Percentiles rank a stretch among this genome's conserved stretches.
Evolutionary conservation across 2,888 invertebrate species (phyloP).

Genomic region (Helleia helle): DNA sequence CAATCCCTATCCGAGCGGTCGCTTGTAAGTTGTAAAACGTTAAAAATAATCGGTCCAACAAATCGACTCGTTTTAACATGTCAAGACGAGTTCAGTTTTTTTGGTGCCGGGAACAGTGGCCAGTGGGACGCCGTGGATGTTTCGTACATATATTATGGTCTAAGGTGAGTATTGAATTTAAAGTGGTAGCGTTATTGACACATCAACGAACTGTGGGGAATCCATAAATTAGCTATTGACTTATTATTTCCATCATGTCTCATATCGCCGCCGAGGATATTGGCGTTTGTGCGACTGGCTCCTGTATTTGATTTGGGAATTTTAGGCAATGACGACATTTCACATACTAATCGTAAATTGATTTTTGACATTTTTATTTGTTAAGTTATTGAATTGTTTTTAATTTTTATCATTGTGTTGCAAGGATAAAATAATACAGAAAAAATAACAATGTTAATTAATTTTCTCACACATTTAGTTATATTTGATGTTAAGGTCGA

Average conservation of each 20-base stretch:
- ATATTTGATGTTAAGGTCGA: no score
- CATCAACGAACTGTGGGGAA: slow-evolving; percentile 34
- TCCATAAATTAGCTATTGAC: slow-evolving; percentile 15
- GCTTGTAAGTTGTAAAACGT: slow-evolving; percentile 30
- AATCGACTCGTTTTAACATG: slow-evolving; percentile 62
- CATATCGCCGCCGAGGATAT: slow-evolving; percentile 1
- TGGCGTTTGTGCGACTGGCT: slow-evolving; percentile 1
- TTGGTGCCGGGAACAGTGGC: slow-evolving; percentile 37
- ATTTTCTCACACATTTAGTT: no score
- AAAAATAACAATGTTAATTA: no score
- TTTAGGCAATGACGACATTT: no score
- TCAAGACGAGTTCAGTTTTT: slow-evolving; percentile 58
- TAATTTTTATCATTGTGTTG: no score
- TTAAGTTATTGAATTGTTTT: no score
- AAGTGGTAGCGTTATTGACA: slow-evolving; percentile 49
- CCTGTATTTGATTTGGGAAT: not conserved
- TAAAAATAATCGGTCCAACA: slow-evolving; percentile 58
- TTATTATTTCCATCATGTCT: slow-evolving; percentile 7
- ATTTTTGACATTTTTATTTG: no score
- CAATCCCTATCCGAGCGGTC: slow-evolving; percentile 42
- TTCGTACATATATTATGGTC: slow-evolving; percentile 59
- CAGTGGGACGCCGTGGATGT: slow-evolving; percentile 56
- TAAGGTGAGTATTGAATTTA: slow-evolving; percentile 38
- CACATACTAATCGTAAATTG: no score
- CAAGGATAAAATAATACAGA: no score